Evolutionary conservation across 1,140 invertebrate genomes (phyloP).

Genomic region (Lordiphosa stackelbergi): DNA sequence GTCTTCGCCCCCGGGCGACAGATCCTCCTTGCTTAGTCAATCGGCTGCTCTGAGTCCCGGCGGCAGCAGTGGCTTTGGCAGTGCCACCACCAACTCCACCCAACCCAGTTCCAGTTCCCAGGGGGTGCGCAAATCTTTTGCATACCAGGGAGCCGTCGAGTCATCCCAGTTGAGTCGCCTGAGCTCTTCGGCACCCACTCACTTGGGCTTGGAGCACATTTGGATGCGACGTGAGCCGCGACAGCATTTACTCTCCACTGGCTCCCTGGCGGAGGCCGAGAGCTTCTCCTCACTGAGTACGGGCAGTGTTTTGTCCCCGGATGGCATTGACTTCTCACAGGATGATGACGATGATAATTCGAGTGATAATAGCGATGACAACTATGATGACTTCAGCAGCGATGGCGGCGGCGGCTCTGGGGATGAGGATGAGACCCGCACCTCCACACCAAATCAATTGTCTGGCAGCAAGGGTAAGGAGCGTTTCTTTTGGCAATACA

Average conservation of each 20-base stretch:
- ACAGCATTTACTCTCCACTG: slow-evolving; percentile 90
- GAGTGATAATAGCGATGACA: slow-evolving; percentile 87
- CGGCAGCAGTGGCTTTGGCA: slow-evolving; percentile 69
- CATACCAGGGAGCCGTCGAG: slow-evolving; percentile 47
- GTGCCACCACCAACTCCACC: slow-evolving; percentile 30
- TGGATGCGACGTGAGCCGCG: slow-evolving; percentile 91
- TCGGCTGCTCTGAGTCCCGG: slow-evolving; percentile 78
- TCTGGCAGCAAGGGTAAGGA: slow-evolving; percentile 83
- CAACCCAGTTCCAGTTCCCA: slow-evolving; percentile 24
- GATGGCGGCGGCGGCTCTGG: slow-evolving; percentile 88
- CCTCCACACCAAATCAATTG: slow-evolving; percentile 77
- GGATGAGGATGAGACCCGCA: slow-evolving; percentile 81
- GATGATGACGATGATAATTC: slow-evolving; percentile 92
- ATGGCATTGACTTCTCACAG: slow-evolving; percentile 87
- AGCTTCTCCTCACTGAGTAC: slow-evolving; percentile 92
- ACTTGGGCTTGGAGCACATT: slow-evolving; percentile 84
- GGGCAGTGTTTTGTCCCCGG: slow-evolving; percentile 89
- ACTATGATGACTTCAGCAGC: slow-evolving; percentile 90
- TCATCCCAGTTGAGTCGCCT: slow-evolving; percentile 80
- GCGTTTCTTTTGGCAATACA: slow-evolving; percentile 98
- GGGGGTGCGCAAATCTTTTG: slow-evolving; percentile 59
- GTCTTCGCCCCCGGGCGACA: slow-evolving; percentile 78
- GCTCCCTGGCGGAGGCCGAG: slow-evolving; percentile 89
- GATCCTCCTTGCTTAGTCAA: slow-evolving; percentile 78
- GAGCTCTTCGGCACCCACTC: slow-evolving; percentile 89